Evolutionary conservation across 1,140 invertebrate species (phyloP).

Genomic region (Bombus vancouverensis): DNA sequence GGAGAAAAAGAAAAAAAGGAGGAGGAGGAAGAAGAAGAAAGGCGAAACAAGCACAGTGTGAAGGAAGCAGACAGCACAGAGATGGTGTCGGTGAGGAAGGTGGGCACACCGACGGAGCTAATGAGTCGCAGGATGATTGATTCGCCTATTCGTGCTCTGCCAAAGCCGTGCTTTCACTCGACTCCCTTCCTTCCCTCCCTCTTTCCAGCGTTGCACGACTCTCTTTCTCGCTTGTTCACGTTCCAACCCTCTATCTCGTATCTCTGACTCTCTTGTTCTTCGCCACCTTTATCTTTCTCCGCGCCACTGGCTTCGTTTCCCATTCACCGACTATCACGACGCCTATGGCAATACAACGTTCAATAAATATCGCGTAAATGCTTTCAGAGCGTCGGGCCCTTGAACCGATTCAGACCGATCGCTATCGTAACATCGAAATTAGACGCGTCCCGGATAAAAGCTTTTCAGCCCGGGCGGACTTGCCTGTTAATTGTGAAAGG

Average conservation of each 20-base stretch:
- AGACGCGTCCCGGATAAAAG: conserved; percentile 29
- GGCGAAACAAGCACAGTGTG: conserved; percentile 30
- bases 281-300: conserved; percentile 70
- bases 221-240: background rate
- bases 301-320: conserved; percentile 71
- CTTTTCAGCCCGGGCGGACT: conserved; percentile 13
- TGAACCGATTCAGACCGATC: conserved; percentile 56
- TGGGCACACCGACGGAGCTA: conserved; percentile 72
- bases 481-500: conserved; percentile 25
- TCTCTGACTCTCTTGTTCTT: conserved; percentile 39
- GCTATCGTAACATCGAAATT: conserved; percentile 55
- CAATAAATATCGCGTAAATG: conserved; percentile 70
- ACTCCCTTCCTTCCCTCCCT: background rate
- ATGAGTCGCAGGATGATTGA: conserved; percentile 81
- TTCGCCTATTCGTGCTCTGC: conserved; percentile 73
- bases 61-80: conserved; percentile 21
- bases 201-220: background rate
- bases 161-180: conserved; percentile 73
- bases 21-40: background rate
- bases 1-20: background rate
- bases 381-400: conserved; percentile 61
- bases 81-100: conserved; percentile 55
- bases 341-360: conserved; percentile 62
- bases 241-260: background rate
- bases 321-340: conserved; percentile 69